A percentile compares a stretch with the other conserved stretches of the same genome.
These are phyloP conservation scores for Potorous gilbertii DNA, from an alignment of 2,797 vertebrate genomes.

Conservation along the genomic window DNA sequence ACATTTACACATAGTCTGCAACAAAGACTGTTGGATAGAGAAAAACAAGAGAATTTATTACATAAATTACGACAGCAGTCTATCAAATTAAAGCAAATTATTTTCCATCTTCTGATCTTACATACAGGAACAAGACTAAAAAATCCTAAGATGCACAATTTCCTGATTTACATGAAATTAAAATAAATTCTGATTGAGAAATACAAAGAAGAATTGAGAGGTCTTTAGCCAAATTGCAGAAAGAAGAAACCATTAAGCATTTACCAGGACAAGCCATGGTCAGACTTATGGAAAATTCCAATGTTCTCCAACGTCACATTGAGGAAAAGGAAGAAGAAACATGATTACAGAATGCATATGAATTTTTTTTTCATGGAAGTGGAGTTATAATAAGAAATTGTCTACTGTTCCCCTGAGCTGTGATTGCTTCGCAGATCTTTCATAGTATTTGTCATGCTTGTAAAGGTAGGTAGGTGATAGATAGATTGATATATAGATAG, in stretches of 20 bases:
- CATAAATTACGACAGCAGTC: not conserved
- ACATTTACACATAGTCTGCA: not conserved
- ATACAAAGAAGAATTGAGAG: not conserved
- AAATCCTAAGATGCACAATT: not conserved
- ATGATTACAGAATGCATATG: not conserved
- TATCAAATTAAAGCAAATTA: not conserved
- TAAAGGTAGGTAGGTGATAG: too few species aligned
- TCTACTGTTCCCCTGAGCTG: not conserved
- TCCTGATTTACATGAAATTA: not conserved
- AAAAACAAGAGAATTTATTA: not conserved
- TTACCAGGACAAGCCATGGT: not conserved
- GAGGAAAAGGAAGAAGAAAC: not conserved
- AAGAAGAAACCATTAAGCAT: not conserved
- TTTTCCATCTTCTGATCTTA: not conserved
- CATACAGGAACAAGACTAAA: not conserved
- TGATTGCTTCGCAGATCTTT: not conserved
- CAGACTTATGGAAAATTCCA: not conserved
- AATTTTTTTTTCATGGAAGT: not conserved
- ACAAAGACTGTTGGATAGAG: not conserved
- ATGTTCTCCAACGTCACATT: not conserved
- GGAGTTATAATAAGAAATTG: not conserved
- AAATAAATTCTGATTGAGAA: not conserved
- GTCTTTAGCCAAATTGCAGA: not conserved
- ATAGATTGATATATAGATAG: too few species aligned
- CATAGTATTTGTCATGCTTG: not conserved